Evolutionary conservation across 2,888 invertebrate species (phyloP), one percentile per base, ranked within the genome.

Genomic region (Blastobasis lacticolella): DNA sequence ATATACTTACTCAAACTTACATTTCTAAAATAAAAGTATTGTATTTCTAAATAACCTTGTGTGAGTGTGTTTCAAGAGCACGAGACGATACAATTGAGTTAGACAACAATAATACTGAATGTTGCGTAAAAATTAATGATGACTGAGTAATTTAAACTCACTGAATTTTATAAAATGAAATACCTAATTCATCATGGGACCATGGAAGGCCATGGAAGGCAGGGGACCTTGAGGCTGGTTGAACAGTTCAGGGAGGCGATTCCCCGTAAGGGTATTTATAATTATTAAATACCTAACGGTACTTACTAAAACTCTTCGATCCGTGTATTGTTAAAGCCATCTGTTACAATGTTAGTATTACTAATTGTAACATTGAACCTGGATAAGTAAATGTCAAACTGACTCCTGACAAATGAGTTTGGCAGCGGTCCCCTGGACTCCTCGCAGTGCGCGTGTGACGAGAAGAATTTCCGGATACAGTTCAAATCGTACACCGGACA

Each of bases 281-380:
- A 5, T 47, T n/a, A 47, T 10, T 9, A n/a, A 47, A 37, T 4
- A 37, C 38, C 10, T 10, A 9, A 38, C 38, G 36, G 36, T 49
- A 53, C 53, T 53, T 41, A 53, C 53, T 47, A 53, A 48, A 53
- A 53, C 38, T 65, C 65, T n/a, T 54, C 57, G 37, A 67, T 56
- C 5, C 55, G 48, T 9, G 62, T 64, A 46, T 65, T 47, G 23
- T 44, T 64, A 0, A 64, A 54, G 0, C 65, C 64, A 10, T 48
- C 51, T 41, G 57, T 55, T 4, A 52, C 23, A 4, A 56, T 49
- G 23, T 64, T 56, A 1, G 42, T 46, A 4, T 54, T 50, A 7
- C 54, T 54, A 4, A 54, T n/a, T 5, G 63, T 60, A 0, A 63
- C 6, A 10, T 52, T 49, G 8, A 52, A 10, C 38, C 45, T 48